A percentile compares a stretch with the other conserved stretches of the same genome.
Evolutionary conservation across 2,113 vertebrate species (phyloP).

Genomic region (Clinocottus analis): DNA sequence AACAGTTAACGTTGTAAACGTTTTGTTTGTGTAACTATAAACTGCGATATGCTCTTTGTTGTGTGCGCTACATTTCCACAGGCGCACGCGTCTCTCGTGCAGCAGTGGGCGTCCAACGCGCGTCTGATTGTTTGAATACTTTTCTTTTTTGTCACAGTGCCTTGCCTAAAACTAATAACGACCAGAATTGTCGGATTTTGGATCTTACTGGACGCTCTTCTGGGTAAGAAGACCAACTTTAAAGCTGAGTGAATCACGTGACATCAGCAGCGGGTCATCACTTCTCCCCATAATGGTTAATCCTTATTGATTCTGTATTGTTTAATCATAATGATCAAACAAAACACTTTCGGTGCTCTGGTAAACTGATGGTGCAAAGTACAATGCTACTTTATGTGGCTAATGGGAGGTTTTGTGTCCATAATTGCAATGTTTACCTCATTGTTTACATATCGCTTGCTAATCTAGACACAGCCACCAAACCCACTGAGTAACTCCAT

Average conservation of each 20-base stretch:
- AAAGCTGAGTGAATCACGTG: constrained; percentile 16
- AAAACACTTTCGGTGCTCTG: background rate
- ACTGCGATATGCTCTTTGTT: rapidly evolving
- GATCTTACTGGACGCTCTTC: constrained; percentile 85
- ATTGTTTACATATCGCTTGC: background rate
- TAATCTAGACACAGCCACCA: background rate
- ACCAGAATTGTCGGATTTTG: constrained; percentile 83
- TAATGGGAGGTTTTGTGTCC: background rate
- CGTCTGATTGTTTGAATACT: background rate
- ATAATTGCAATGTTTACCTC: background rate
- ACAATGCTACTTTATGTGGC: background rate
- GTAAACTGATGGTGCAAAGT: too few species aligned
- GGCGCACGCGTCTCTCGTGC: too few species aligned
- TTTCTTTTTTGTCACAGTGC: constrained; percentile 70
- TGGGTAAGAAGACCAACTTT: constrained; percentile 79
- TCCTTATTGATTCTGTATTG: background rate
- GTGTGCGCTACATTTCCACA: too few species aligned
- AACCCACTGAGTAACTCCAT: background rate
- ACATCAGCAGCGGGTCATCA: background rate
- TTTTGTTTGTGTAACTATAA: background rate
- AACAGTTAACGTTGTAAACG: background rate
- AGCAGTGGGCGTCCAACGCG: too few species aligned
- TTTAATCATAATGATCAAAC: background rate
- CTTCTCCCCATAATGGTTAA: background rate
- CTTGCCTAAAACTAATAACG: constrained; percentile 85